phyloP scores from a whole-genome alignment of 2,113 vertebrate species.

The Phylloscopus whistleri region DNA sequence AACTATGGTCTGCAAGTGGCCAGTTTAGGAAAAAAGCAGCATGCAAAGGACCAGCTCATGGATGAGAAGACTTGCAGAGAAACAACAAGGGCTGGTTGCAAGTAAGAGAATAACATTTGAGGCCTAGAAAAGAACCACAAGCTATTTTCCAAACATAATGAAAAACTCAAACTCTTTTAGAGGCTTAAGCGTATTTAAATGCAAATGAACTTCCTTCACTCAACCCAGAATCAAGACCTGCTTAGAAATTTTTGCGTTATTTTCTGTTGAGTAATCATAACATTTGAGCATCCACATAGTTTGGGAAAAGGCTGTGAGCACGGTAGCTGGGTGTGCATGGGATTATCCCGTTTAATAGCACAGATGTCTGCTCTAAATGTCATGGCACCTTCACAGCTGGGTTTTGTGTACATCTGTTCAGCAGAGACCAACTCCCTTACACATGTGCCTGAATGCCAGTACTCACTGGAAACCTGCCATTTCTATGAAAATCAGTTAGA shows the following conservation, averaged over 20 bases:
- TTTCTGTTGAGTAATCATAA: conserved; percentile 19
- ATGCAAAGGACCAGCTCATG: background rate
- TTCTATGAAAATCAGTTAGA: background rate
- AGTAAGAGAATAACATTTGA: background rate
- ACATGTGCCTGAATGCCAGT: background rate
- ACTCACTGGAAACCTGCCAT: background rate
- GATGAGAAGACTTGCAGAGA: background rate
- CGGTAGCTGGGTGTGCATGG: background rate
- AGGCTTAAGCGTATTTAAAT: conserved; percentile 40
- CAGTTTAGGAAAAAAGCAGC: background rate
- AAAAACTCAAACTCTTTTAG: conserved; percentile 29
- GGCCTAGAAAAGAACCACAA: background rate
- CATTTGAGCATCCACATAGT: background rate
- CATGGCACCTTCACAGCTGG: background rate
- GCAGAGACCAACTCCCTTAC: background rate
- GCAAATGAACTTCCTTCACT: conserved; percentile 33
- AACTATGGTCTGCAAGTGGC: background rate
- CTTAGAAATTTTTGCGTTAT: background rate
- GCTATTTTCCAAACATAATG: conserved; percentile 23
- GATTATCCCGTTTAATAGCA: background rate
- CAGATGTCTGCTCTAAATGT: background rate
- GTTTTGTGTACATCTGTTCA: background rate
- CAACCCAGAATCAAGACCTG: background rate
- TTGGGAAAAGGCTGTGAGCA: background rate
- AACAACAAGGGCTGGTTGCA: background rate